These are phyloP conservation scores for Zaprionus lachaisei DNA, from an alignment of 1,140 invertebrate genomes.

Conservation along the genomic window DNA sequence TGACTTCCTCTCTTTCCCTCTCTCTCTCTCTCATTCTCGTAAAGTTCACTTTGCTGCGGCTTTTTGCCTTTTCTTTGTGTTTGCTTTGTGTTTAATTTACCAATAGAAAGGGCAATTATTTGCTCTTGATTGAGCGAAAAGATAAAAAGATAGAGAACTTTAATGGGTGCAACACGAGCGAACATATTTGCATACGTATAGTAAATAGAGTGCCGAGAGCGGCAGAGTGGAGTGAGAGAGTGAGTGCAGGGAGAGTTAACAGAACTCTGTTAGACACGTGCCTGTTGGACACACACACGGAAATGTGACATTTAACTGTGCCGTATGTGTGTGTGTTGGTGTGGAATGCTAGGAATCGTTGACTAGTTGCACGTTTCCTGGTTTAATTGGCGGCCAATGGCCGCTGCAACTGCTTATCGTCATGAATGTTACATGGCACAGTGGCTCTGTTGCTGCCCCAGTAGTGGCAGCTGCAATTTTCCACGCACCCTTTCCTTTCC, in stretches of 20 bases:
- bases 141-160: slow-evolving; percentile 8
- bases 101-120: slow-evolving; percentile 39
- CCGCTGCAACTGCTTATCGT: slow-evolving; percentile 28
- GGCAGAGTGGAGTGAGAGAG: not conserved
- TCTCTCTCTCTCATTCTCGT: not conserved
- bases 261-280: slow-evolving; percentile 1
- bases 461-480: slow-evolving; percentile 24
- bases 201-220: not conserved
- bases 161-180: not conserved
- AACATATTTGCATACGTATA: not conserved
- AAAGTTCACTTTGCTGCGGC: slow-evolving; percentile 12
- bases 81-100: slow-evolving; percentile 13
- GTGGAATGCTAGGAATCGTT: slow-evolving; percentile 24
- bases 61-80: slow-evolving; percentile 21
- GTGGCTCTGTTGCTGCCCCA: not conserved
- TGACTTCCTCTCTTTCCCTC: slow-evolving; percentile 10
- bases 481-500: not conserved
- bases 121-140: slow-evolving; percentile 18
- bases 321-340: slow-evolving; percentile 15
- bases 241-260: not conserved
- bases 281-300: not conserved
- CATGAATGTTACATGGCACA: slow-evolving; percentile 1
- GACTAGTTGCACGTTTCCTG: slow-evolving; percentile 41
- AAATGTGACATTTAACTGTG: not conserved
- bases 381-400: slow-evolving; percentile 43